Percentiles rank a stretch among this genome's conserved stretches.
These are phyloP conservation scores for Stegastes partitus DNA, from an alignment of 2,113 vertebrate species.

Conservation along the genomic window DNA sequence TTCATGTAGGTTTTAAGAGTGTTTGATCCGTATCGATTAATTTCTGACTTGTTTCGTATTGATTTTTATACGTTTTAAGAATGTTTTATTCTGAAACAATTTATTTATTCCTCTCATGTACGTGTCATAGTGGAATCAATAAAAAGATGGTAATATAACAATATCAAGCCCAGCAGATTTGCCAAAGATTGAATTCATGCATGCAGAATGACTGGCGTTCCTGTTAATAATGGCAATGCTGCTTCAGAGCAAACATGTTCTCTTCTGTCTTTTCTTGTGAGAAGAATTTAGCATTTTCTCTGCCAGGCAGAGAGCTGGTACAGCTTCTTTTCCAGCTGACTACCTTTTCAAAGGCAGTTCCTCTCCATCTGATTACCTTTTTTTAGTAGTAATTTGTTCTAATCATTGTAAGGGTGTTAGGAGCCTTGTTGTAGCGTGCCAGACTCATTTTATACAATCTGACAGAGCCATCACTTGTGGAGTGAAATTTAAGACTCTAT, in stretches of 20 bases:
- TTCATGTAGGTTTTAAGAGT: slow-evolving; percentile 18
- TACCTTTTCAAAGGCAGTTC: slow-evolving; percentile 39
- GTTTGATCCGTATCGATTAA: slow-evolving; percentile 29
- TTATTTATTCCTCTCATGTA: slow-evolving; percentile 24
- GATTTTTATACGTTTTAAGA: slow-evolving; percentile 46
- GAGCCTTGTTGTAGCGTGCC: slow-evolving; percentile 32
- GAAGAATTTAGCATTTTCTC: slow-evolving; percentile 7
- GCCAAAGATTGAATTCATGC: slow-evolving; percentile 40
- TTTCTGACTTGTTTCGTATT: slow-evolving; percentile 31
- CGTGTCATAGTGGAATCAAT: slow-evolving; percentile 33
- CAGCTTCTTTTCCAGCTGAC: slow-evolving; percentile 22
- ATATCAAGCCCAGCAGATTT: slow-evolving; percentile 20
- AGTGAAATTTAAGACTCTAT: slow-evolving; percentile 42
- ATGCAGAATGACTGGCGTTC: not conserved
- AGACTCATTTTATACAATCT: slow-evolving; percentile 36
- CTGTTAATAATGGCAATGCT: slow-evolving; percentile 12
- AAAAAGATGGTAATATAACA: slow-evolving; percentile 26
- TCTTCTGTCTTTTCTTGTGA: slow-evolving; percentile 2
- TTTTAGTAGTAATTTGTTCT: slow-evolving; percentile 43
- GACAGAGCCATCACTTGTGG: slow-evolving; percentile 48
- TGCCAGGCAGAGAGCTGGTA: slow-evolving; percentile 11
- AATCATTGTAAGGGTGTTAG: slow-evolving; percentile 32
- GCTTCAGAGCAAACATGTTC: slow-evolving; percentile 25
- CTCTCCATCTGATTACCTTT: slow-evolving; percentile 33
- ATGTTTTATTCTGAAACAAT: slow-evolving; percentile 19